These are phyloP conservation scores for Triops longicaudatus DNA, from an alignment of 1,140 invertebrate species.

Conservation along the genomic window DNA sequence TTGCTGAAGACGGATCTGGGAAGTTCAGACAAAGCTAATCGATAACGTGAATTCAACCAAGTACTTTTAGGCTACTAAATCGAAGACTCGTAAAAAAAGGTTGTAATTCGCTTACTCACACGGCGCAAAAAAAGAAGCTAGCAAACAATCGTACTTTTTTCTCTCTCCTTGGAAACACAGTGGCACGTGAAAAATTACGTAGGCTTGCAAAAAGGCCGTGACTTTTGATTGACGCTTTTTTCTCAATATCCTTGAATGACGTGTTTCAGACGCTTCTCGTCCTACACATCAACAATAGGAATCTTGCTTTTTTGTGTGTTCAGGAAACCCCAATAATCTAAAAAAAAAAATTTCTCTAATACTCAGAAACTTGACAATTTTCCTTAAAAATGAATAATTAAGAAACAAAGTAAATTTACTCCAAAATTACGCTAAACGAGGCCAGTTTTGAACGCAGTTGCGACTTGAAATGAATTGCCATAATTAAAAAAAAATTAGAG, in stretches of 20 bases:
- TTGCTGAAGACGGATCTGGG: no score
- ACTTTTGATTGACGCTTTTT: slow-evolving; percentile 15
- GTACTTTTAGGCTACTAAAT: no score
- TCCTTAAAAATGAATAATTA: background rate
- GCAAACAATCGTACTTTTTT: background rate
- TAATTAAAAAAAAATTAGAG: no score
- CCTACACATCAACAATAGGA: slow-evolving; percentile 1
- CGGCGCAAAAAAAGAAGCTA: background rate
- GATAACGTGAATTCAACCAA: no score
- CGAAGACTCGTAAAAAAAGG: no score
- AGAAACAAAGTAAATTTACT: background rate
- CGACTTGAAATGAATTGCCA: no score
- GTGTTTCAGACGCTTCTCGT: background rate
- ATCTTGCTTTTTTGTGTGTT: background rate
- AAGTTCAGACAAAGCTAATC: no score
- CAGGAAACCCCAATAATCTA: background rate
- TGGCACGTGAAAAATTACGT: slow-evolving; percentile 15
- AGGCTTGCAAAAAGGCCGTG: slow-evolving; percentile 14
- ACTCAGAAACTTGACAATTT: background rate
- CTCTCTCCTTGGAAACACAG: background rate
- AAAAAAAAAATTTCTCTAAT: background rate
- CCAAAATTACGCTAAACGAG: background rate
- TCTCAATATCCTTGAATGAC: background rate
- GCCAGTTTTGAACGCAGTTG: background rate
- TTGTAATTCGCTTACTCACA: no score